Evolutionary conservation across 1,140 invertebrate genomes (phyloP).

Genomic region (Conus betulinus): DNA sequence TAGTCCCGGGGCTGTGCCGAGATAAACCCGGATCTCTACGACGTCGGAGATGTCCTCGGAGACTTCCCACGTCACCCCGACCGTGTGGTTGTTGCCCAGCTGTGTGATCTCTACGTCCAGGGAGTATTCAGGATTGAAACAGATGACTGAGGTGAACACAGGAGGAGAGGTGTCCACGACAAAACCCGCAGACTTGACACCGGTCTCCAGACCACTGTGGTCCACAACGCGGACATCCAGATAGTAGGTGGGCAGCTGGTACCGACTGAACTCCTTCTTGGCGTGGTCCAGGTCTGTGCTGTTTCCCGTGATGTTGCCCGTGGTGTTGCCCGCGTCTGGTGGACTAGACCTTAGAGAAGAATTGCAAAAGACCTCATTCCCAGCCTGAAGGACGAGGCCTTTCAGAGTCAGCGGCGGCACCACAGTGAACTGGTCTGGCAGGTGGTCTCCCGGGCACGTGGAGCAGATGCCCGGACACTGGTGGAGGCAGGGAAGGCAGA

Average conservation of each 20-base stretch:
- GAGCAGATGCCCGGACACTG: slow-evolving; percentile 35
- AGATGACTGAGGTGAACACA: slow-evolving; percentile 40
- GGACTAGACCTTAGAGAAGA: too few relatives aligned
- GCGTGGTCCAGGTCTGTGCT: not conserved
- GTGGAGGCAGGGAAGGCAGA: slow-evolving; percentile 33
- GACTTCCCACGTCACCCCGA: slow-evolving; percentile 50
- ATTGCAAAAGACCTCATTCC: not conserved
- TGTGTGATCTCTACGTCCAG: slow-evolving; percentile 41
- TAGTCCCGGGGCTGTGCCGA: slow-evolving; percentile 31
- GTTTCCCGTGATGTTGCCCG: not conserved
- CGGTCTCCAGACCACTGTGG: slow-evolving; percentile 43
- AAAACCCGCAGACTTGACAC: slow-evolving; percentile 41
- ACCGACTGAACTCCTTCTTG: slow-evolving; percentile 12
- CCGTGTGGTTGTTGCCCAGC: slow-evolving; percentile 45
- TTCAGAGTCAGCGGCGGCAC: not conserved
- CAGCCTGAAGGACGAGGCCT: not conserved
- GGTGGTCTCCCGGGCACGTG: not conserved
- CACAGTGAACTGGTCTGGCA: slow-evolving; percentile 1
- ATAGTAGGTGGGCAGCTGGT: slow-evolving; percentile 45
- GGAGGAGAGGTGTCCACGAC: slow-evolving; percentile 52
- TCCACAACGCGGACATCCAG: slow-evolving; percentile 45
- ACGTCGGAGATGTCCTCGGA: slow-evolving; percentile 35
- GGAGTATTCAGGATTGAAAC: slow-evolving; percentile 44
- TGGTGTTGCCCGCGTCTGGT: too few relatives aligned
- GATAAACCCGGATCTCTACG: slow-evolving; percentile 31